Base-by-base conservation (phyloP, 1,140 invertebrate species). In the Bombus confusus region DNA sequence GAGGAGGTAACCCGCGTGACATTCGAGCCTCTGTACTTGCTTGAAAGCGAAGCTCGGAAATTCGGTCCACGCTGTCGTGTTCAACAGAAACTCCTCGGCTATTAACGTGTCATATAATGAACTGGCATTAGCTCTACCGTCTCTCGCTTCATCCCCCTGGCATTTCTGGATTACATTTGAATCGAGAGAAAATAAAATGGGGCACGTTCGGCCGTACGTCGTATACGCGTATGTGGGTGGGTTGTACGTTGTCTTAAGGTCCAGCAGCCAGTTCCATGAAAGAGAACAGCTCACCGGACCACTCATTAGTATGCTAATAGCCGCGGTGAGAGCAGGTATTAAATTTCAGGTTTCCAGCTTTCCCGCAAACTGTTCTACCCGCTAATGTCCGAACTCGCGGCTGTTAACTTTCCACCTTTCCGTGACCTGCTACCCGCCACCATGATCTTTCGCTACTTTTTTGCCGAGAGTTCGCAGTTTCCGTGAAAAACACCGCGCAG, bases 231-330 rank as follows among this genome's bases (percentile, higher is more conserved):
- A 62, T 37, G 52, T 37, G 52, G 28, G 39, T 37, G 13, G 6
- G 18, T 34, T 10, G 62, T 31, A 41, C 47, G 83, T 80, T 85
- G 68, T 85, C 68, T 85, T 52, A 80, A 72, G 68, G 31, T 80
- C 8, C 10, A 5, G 28, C 52, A 71, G 34, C 31, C 25, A 13
- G 66, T 25, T 41, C 52, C n/a, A 28, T 18, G 43, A 69, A 71
- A 77, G 74, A 41, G 41, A 43, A 69, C 9, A 34, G 62, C 37
- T 77, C n/a, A 9, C 2, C 28, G 43, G 68, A 85, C 77, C 77
- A 52, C 83, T 80, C 76, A 80, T 85, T 85, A 85, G 83, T 68
- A 85, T 85, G 83, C 52, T 85, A 85, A 85, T 85, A 80, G 83
- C 83, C 52, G 31, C 25, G 52, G 52, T 9, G 64, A 78, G 66